phyloP scores from a whole-genome alignment of 2,113 vertebrate genomes.

The Paradoxurus hermaphroditus region DNA sequence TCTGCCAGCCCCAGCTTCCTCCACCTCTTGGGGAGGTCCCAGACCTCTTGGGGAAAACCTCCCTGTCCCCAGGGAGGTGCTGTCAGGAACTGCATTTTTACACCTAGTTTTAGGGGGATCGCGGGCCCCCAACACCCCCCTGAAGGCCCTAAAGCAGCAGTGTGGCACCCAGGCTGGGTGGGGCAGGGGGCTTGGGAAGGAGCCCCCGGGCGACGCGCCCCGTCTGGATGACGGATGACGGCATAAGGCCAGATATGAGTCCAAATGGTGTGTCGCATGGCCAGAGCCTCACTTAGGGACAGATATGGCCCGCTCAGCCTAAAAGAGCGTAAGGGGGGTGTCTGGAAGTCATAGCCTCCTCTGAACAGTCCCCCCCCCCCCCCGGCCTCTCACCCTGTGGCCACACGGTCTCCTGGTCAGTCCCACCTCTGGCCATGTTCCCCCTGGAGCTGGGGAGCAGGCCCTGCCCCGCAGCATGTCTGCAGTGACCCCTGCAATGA shows the following conservation, averaged over 20 bases:
- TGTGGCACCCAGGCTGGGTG: background rate
- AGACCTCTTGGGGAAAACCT: background rate
- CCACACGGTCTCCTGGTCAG: fast-evolving
- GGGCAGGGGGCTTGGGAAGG: background rate
- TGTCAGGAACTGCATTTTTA: fast-evolving
- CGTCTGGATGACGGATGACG: too few relatives aligned
- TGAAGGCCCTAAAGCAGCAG: too few relatives aligned
- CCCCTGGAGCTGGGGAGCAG: background rate
- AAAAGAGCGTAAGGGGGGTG: background rate
- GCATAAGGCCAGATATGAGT: fast-evolving
- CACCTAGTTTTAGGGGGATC: background rate
- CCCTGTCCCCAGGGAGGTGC: background rate
- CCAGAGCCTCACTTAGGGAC: background rate
- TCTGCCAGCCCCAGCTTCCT: fast-evolving
- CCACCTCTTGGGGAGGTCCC: background rate
- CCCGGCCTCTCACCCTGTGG: background rate
- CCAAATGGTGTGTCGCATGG: fast-evolving
- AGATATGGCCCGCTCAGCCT: background rate
- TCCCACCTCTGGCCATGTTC: fast-evolving
- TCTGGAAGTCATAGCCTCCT: too few relatives aligned
- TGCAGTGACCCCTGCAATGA: background rate
- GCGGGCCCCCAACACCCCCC: fast-evolving
- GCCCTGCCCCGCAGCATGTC: fast-evolving
- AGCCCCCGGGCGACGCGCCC: background rate
- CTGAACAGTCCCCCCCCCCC: fast-evolving